A percentile compares a stretch with the other conserved stretches of the same genome.
These are phyloP conservation scores for Nomada ferruginata DNA, from an alignment of 2,888 invertebrate genomes.

Conservation along the genomic window DNA sequence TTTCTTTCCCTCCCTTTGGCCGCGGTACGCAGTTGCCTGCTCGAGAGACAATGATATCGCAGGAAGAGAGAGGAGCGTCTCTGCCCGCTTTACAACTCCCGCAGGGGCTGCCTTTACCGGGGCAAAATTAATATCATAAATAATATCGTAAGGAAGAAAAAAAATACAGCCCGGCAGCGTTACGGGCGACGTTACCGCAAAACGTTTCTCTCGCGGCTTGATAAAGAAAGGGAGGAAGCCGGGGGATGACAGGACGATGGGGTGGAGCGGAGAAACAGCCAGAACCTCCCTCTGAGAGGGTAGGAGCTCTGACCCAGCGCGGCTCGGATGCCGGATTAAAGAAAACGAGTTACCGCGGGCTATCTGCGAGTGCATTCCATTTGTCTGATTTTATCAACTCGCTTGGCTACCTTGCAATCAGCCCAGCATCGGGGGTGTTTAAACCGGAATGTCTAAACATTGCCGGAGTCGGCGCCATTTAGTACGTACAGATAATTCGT, in stretches of 20 bases:
- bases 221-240: slow-evolving; percentile 63
- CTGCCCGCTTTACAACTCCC: slow-evolving; percentile 83
- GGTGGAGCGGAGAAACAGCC: slow-evolving; percentile 13
- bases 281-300: slow-evolving; percentile 39
- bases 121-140: slow-evolving; percentile 84
- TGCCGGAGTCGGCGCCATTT: background rate
- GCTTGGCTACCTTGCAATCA: slow-evolving; percentile 36
- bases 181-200: slow-evolving; percentile 66
- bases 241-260: background rate
- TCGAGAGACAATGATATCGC: slow-evolving; percentile 83
- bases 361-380: slow-evolving; percentile 46
- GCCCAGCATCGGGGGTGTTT: background rate
- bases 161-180: slow-evolving; percentile 76
- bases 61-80: slow-evolving; percentile 75
- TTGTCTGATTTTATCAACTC: slow-evolving; percentile 46
- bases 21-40: slow-evolving; percentile 68
- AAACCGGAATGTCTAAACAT: background rate
- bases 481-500: too few relatives aligned
- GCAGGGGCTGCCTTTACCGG: slow-evolving; percentile 76
- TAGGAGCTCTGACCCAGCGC: slow-evolving; percentile 32
- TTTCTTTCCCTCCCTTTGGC: slow-evolving; percentile 74
- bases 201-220: slow-evolving; percentile 73
- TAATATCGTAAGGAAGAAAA: slow-evolving; percentile 84
- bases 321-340: slow-evolving; percentile 66
- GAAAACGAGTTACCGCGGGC: slow-evolving; percentile 56